Evolutionary conservation across 2,888 invertebrate genomes (phyloP).

Genomic region (Choristoneura rosaceana): DNA sequence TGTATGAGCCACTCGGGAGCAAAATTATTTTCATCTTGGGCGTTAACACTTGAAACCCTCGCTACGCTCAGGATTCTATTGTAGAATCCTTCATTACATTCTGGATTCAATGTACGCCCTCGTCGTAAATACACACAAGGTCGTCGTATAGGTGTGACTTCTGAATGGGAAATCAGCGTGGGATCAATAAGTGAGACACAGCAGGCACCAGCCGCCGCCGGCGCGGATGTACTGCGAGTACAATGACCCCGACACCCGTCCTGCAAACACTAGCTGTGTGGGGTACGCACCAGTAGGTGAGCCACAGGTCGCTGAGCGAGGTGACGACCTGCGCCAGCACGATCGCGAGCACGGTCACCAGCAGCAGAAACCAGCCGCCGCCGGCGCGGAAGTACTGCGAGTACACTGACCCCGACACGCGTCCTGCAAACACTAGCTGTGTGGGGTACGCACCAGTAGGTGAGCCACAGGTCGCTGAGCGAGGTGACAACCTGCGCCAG

Average conservation of each 20-base stretch:
- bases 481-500: constrained; percentile 89
- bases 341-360: constrained; percentile 83
- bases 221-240: constrained; percentile 90
- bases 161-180: too few species aligned
- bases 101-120: too few species aligned
- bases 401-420: constrained; percentile 87
- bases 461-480: constrained; percentile 91
- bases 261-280: constrained; percentile 51
- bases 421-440: constrained; percentile 59
- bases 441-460: constrained; percentile 87
- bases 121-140: too few species aligned
- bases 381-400: constrained; percentile 89
- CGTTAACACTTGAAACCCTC: too few species aligned
- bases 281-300: constrained; percentile 89
- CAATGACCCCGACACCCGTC: constrained; percentile 84
- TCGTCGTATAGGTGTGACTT: too few species aligned
- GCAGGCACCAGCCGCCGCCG: constrained; percentile 86
- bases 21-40: too few species aligned
- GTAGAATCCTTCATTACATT: too few species aligned
- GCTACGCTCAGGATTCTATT: too few species aligned
- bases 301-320: constrained; percentile 91
- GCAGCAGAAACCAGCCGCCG: constrained; percentile 83
- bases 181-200: constrained; percentile 91
- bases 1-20: too few species aligned
- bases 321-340: constrained; percentile 89